These are phyloP conservation scores for Trissonchulus sp. DNA, from an alignment of 2,888 invertebrate species.

Conservation along the genomic window DNA sequence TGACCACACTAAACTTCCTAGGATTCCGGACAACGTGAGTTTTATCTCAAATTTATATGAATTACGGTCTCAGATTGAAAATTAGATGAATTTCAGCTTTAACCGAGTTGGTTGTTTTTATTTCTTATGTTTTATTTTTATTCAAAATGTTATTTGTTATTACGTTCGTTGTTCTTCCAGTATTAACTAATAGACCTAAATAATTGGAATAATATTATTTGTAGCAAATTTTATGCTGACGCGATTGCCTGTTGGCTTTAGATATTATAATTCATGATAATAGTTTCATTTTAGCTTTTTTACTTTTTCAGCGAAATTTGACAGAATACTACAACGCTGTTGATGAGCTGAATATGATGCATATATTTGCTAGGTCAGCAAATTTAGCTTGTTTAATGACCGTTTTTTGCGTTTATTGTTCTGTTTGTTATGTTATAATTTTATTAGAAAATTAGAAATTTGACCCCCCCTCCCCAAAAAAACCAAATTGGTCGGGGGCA, in stretches of 20 bases:
- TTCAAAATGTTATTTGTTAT: too few species aligned
- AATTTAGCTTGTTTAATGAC: background rate
- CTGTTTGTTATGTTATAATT: slow-evolving; percentile 7
- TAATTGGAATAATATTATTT: too few species aligned
- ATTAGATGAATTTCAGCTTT: too few species aligned
- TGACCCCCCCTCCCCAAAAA: background rate
- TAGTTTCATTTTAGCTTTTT: too few species aligned
- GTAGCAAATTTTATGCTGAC: too few species aligned
- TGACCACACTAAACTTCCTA: slow-evolving; percentile 74
- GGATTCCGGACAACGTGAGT: slow-evolving; percentile 91
- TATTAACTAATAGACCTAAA: too few species aligned
- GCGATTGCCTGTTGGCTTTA: too few species aligned
- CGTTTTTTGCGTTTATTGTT: background rate
- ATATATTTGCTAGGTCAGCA: slow-evolving; percentile 71
- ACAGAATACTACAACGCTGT: slow-evolving; percentile 98
- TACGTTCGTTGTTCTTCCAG: too few species aligned
- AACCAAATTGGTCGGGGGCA: background rate
- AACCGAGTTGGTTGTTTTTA: too few species aligned
- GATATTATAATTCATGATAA: too few species aligned
- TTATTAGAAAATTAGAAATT: background rate
- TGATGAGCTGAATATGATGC: slow-evolving; percentile 86
- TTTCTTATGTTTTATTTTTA: too few species aligned
- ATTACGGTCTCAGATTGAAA: slow-evolving; percentile 11
- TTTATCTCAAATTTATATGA: slow-evolving; percentile 28
- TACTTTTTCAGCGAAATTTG: slow-evolving; percentile 77